phyloP scores from a whole-genome alignment of 2,888 invertebrate species.

The Tipula confusa region DNA sequence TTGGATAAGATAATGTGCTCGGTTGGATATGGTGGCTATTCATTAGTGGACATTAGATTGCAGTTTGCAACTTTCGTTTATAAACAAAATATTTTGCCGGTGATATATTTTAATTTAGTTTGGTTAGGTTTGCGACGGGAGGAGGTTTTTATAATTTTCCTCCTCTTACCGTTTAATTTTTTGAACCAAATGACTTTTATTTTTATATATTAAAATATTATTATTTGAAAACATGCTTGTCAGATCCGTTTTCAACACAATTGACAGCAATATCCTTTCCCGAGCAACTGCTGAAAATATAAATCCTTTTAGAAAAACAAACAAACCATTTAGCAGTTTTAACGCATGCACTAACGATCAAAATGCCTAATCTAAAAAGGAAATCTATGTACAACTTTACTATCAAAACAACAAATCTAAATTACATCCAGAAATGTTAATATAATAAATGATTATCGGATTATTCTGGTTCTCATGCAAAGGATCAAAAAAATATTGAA shows the following conservation, averaged over 20 bases:
- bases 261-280: background rate
- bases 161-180: background rate
- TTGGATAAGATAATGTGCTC: background rate
- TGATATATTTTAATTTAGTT: background rate
- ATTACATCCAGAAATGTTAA: background rate
- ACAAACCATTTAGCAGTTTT: background rate
- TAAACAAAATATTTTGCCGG: background rate
- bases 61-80: background rate
- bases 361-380: background rate
- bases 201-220: background rate
- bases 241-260: background rate
- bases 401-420: constrained; percentile 1
- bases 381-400: background rate
- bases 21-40: background rate
- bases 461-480: background rate
- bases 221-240: background rate
- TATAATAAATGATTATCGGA: background rate
- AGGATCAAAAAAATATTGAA: background rate
- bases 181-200: background rate
- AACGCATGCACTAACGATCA: background rate
- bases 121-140: background rate
- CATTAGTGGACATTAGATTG: background rate
- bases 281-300: background rate
- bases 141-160: background rate
- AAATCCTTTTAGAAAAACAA: background rate